Evolutionary conservation across 37 sponge, comb jelly and placozoan genomes (phyloP), one percentile per base, ranked within the genome.

Genomic region (Mnemiopsis leidyi): DNA sequence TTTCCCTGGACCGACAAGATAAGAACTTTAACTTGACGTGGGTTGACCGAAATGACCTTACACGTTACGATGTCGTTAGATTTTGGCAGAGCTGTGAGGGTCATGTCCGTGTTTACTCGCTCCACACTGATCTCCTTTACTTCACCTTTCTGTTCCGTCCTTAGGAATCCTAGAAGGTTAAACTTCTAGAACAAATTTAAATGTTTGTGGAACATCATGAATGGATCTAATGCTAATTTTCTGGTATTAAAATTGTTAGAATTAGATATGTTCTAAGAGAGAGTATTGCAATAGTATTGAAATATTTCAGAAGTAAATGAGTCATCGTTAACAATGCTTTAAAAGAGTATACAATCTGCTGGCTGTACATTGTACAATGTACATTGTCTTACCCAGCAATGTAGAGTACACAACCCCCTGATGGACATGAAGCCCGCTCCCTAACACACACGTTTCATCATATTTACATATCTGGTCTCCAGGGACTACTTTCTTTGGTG

Each of bases 381-480:
- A n/a, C n/a, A n/a, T n/a, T n/a, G n/a, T 31, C 79, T 36, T 40
- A 85, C 90, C 90, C 2, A 85, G 61, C 21, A 85, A 25, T 39
- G 90, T 40, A 28, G 36, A 32, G 90, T 85, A 85, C 16, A 85
- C 90, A 1, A 40, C 24, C 0, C 90, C 90, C 35, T 85, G 61
- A 23, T 85, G 90, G 3, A 85, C 61, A 25, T 85, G 90, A 36
- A 28, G 23, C 0, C 90, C 90, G 0, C 61, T 39, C 3, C 35
- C 90, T 16, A 85, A 13, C 1, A 85, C 61, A 40, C 61, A 85
- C 29, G 29, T 40, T 23, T 38, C 90, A 23, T 85, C 90, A 21
- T 40, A 85, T 39, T n/a, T 23, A 40, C 90, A 85, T 85, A 85
- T 85, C 90, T 40, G 90, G 23, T 85, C 90, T 32, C 90, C 90